These are phyloP conservation scores for Cheilinus undulatus DNA, from an alignment of 2,113 vertebrate species.

Conservation along the genomic window DNA sequence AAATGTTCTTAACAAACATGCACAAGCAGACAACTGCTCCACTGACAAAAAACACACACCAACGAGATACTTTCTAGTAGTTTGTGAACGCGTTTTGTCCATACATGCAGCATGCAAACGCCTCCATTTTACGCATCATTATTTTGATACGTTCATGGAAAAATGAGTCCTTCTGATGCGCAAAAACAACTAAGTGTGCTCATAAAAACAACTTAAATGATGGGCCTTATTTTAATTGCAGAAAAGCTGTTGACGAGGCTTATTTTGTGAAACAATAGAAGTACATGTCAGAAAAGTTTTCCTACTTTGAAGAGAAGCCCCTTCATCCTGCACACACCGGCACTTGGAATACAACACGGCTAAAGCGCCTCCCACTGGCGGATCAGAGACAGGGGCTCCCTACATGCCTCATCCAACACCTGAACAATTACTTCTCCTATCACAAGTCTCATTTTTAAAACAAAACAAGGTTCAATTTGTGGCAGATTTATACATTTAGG, in stretches of 20 bases:
- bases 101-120: no score
- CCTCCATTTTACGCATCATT: not conserved
- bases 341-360: constrained; percentile 88
- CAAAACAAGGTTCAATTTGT: not conserved
- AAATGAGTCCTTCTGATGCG: not conserved
- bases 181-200: no score
- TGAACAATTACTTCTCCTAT: constrained; percentile 2
- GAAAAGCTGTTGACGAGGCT: not conserved
- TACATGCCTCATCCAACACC: constrained; percentile 18
- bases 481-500: no score
- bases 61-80: not conserved
- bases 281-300: constrained; percentile 69
- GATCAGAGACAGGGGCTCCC: constrained; percentile 27
- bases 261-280: constrained; percentile 23
- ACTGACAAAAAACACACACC: not conserved
- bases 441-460: not conserved
- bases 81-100: not conserved
- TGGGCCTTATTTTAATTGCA: not conserved
- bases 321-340: constrained; percentile 29
- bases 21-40: not conserved
- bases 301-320: constrained; percentile 55
- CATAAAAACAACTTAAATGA: no score
- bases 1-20: not conserved
- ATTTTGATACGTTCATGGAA: not conserved
- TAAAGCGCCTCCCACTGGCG: constrained; percentile 93